Evolutionary conservation across 2,113 vertebrate species (phyloP).

Genomic region (Leucoraja erinaceus): DNA sequence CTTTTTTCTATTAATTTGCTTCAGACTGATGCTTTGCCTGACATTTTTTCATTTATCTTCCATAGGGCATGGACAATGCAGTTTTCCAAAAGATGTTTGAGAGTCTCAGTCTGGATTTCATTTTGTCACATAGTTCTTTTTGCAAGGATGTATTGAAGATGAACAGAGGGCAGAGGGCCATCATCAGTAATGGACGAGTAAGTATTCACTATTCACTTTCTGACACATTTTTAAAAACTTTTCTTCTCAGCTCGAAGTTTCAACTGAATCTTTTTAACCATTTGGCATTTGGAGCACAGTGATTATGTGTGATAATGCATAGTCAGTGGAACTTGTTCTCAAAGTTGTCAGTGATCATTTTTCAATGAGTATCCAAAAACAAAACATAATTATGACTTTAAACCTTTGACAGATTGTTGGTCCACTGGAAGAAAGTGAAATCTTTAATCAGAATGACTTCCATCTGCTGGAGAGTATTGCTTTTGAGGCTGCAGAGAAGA

Average conservation of each 20-base stretch:
- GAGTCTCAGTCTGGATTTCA: slow-evolving; percentile 73
- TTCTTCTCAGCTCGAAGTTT: neutral
- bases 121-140: slow-evolving; percentile 81
- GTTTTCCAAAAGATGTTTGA: slow-evolving; percentile 80
- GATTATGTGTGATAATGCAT: neutral
- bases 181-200: slow-evolving; percentile 95
- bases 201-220: slow-evolving; percentile 45
- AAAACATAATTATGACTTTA: neutral
- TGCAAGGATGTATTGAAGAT: slow-evolving; percentile 88
- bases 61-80: slow-evolving; percentile 84
- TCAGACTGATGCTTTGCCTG: neutral
- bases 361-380: neutral
- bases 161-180: slow-evolving; percentile 81
- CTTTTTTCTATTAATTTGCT: neutral
- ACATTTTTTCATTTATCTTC: slow-evolving; percentile 42
- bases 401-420: slow-evolving; percentile 73
- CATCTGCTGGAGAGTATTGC: slow-evolving; percentile 91
- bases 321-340: neutral
- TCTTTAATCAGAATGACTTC: slow-evolving; percentile 97
- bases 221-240: neutral
- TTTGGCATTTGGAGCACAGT: neutral
- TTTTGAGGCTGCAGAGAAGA: slow-evolving; percentile 86
- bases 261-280: neutral
- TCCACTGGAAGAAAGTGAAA: slow-evolving; percentile 75
- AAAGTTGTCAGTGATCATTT: neutral